Conservation (phyloP, 2,113 vertebrate species). For the Cryptotis parvus region DNA sequence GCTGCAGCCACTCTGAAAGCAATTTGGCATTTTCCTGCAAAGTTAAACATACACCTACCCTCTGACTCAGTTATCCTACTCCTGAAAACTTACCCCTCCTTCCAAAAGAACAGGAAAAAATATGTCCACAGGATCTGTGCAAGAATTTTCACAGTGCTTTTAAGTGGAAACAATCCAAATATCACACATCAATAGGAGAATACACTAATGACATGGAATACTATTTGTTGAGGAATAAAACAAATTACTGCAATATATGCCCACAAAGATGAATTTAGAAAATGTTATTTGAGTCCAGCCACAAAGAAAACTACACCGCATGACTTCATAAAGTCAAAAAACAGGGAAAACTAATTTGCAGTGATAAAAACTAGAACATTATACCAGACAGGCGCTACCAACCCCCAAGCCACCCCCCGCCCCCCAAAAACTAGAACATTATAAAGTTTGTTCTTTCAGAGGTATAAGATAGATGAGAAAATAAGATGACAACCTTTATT, state of each 20-base stretch:
- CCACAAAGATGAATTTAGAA: not conserved
- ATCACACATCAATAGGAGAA: not conserved
- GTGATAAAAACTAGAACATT: not conserved
- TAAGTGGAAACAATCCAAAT: not conserved
- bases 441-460: not conserved
- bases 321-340: not conserved
- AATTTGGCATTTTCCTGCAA: constrained; percentile 18
- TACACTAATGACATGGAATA: not conserved
- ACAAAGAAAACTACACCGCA: not conserved
- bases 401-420: too few relatives aligned
- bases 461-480: not conserved
- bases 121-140: not conserved
- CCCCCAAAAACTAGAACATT: not conserved
- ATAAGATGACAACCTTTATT: not conserved
- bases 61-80: constrained; percentile 23
- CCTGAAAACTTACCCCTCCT: not conserved
- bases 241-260: not conserved
- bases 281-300: not conserved
- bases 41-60: constrained; percentile 25
- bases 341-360: not conserved
- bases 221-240: constrained; percentile 5
- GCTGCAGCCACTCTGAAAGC: constrained; percentile 29
- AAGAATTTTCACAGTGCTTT: constrained; percentile 34
- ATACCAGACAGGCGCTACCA: too few relatives aligned
- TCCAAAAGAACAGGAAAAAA: not conserved